Evolutionary conservation across 2,113 vertebrate genomes (phyloP), one percentile per base, ranked within the genome.

Genomic region (Ptilonorhynchus violaceus): DNA sequence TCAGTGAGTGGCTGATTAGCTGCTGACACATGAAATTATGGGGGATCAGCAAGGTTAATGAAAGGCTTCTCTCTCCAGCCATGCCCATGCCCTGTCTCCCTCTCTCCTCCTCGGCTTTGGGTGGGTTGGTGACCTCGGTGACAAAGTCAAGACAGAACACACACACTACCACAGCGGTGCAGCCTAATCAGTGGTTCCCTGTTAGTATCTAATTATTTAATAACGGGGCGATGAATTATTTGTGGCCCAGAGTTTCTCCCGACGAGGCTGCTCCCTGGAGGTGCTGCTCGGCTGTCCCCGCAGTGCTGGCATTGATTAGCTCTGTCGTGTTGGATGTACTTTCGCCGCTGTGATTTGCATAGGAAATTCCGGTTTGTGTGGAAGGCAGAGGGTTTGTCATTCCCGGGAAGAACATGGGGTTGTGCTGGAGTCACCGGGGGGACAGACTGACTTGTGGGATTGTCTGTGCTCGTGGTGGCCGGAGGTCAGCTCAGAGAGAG

Each of bases 21-120:
- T 97, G 94, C 91, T 98, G 98, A 97, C 97, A 97, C 94, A 39
- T 86, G 96, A 98, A 98, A 98, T 98, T 97, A 98, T 97, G 96
- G 95, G 89, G 92, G 98, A 94, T 92, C 98, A 97, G 81, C 20
- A 44, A 89, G 98, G 98, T 98, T 98, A 98, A 98, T 98, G 97
- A 98, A 97, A 98, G 97, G 92, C 88, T 98, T 97, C 95, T 98
- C 97, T 94, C 75, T 97, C 82, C 59, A 97, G 86, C 92, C 74
- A 27, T 95, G 88, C 85, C 85, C 95, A 73, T 52, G 33, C 86
- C 35, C 93, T 79, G 78, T 80, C 89, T 97, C 91, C n/a, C 88
- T 92, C 60, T 78, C 16, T 66, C 76, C 94, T 95, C 73, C 49
- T 94, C 11, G 6, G 86, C 85, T 91, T 95, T 91, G 94, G 96